Base-by-base conservation (phyloP, 2,113 vertebrate species). In the Tetrax tetrax region DNA sequence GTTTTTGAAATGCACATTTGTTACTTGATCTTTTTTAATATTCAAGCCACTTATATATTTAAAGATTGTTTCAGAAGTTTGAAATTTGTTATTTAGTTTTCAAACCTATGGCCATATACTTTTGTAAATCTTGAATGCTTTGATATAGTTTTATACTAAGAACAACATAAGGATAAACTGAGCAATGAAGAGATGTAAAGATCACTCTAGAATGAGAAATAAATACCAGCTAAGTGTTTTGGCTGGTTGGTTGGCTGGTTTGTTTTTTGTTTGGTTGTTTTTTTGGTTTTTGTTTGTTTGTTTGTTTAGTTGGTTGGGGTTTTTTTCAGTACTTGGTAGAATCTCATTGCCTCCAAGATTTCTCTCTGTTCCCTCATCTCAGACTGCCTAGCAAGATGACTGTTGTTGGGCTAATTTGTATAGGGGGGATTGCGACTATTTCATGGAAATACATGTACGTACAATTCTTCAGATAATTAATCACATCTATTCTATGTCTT, bases 391-490 rank as follows among this genome's bases (percentile, higher is more conserved):
- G 35, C 8, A 81, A 83, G 43, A 41, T 1, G 15, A 16, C 37
- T 83, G 29, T 53, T 71, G 41, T 66, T 59, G 59, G 48, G 60
- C 45, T 38, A 87, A 90, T 65, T 68, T 90, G 18, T 78, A 3
- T 18, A 23, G 33, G 10, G 29, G 15, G 4, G 13, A 41, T 37
- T 93, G 65, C 72, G 48, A 60, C 20, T 92, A 19, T 87, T 95
- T 95, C 37, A 68, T 87, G 43, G 83, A 93, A 96, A 90, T 78
- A 50, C 27, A 54, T 61, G 23, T 75, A 89, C 7, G 2, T 92
- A 78, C 68, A 92, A 89, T 72, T 93, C 68, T 89, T 93, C 94
- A 93, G 90, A 84, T 91, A 95, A 92, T 92, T 92, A 95, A 94
- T 96, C 83, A 89, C 94, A 84, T 92, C 90, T 93, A 78, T 84